Conservation (phyloP, 2,113 vertebrate species). For the Odocoileus virginianus region DNA sequence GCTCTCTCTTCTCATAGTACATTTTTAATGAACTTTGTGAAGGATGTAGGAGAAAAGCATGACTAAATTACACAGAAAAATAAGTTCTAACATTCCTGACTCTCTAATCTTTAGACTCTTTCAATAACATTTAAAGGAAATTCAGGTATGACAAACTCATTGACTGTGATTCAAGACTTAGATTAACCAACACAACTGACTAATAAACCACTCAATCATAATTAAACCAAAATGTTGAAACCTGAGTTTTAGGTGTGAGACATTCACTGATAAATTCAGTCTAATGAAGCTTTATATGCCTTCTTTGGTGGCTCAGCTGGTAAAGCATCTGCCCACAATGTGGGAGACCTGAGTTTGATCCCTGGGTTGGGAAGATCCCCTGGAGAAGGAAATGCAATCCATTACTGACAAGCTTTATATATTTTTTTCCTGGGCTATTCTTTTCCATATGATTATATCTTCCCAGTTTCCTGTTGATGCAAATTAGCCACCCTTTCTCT, state of each 20-base stretch:
- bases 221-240: neutral
- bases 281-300: neutral
- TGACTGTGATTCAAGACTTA: neutral
- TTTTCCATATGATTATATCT: neutral
- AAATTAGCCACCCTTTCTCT: neutral
- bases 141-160: neutral
- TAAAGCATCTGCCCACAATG: neutral
- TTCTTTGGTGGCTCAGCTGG: neutral
- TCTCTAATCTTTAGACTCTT: neutral
- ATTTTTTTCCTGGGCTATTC: neutral
- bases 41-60: neutral
- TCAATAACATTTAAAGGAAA: neutral
- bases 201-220: neutral
- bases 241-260: neutral
- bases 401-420: neutral
- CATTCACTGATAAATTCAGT: neutral
- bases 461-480: neutral
- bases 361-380: neutral
- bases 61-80: neutral
- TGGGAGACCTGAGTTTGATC: neutral
- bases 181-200: neutral
- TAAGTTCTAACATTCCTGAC: neutral
- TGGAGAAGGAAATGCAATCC: neutral
- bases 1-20: neutral
- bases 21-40: neutral